A percentile compares a stretch with the other conserved stretches of the same genome.
phyloP scores from a whole-genome alignment of 2,888 invertebrate genomes.

The Carabus problematicus region DNA sequence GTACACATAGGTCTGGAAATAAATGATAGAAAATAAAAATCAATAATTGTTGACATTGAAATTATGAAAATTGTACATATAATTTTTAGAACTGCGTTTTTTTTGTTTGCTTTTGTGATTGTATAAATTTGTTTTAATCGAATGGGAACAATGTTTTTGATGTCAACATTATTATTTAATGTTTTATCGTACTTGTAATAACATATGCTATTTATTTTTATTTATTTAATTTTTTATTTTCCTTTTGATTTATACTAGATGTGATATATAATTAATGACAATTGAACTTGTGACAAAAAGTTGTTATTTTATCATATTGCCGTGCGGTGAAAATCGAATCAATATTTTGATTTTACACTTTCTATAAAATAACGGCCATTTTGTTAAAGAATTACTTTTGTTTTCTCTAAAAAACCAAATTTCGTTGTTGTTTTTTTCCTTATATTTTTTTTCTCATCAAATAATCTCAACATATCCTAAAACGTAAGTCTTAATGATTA shows the following conservation, averaged over 20 bases:
- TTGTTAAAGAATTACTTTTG: too few species aligned
- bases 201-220: conserved; percentile 1
- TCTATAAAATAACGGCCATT: too few species aligned
- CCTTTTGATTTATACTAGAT: background rate
- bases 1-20: background rate
- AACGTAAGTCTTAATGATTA: too few species aligned
- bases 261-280: conserved; percentile 3
- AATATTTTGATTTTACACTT: background rate
- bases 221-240: background rate
- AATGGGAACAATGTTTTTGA: background rate
- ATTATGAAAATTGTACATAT: background rate
- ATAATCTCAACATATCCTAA: too few species aligned
- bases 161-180: background rate
- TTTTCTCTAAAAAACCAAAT: too few species aligned
- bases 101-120: background rate
- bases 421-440: too few species aligned
- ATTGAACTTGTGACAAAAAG: background rate
- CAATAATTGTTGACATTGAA: background rate
- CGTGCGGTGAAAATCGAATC: background rate
- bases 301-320: background rate
- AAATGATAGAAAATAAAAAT: background rate
- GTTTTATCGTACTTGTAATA: background rate
- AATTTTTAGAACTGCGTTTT: conserved; percentile 5
- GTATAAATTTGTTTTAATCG: background rate
- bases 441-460: too few species aligned